Conservation (phyloP, 92 coral and sea anemone species). For the Epizoanthus ramosus region DNA sequence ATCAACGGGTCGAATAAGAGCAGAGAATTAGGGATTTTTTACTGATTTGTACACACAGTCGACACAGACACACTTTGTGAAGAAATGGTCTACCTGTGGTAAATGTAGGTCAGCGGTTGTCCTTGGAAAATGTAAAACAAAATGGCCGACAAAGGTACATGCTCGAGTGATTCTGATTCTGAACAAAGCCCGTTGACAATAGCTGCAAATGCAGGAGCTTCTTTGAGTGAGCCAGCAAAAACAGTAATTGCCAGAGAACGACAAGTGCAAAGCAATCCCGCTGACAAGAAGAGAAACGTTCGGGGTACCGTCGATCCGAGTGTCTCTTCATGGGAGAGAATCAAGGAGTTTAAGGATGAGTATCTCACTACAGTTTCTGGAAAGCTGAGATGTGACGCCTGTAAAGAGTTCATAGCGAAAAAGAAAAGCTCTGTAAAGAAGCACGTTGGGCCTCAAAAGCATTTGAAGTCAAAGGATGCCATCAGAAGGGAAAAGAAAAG, state of each 20-base stretch:
- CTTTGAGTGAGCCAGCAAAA: conserved; percentile 4
- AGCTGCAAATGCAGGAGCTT: conserved; percentile 8
- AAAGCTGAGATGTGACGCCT: conserved; percentile 42
- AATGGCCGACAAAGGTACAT: too few species aligned
- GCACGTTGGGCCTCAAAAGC: conserved; percentile 15
- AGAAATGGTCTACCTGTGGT: too few species aligned
- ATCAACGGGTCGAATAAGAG: too few species aligned
- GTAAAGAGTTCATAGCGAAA: conserved; percentile 30
- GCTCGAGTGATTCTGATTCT: too few species aligned
- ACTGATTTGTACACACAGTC: too few species aligned
- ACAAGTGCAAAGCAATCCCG: conserved; percentile 39
- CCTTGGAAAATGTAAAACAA: too few species aligned
- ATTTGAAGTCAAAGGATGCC: not conserved
- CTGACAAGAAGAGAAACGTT: conserved; percentile 37
- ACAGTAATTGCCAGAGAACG: conserved; percentile 26
- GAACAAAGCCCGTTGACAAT: conserved; percentile 6
- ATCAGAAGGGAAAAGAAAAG: conserved; percentile 8
- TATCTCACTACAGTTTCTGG: conserved; percentile 21
- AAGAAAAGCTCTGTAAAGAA: conserved; percentile 7
- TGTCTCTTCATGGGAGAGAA: conserved; percentile 15
- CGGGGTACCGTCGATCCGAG: conserved; percentile 38
- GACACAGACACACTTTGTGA: too few species aligned
- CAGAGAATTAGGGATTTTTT: too few species aligned
- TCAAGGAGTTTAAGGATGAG: conserved; percentile 47
- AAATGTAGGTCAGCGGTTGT: too few species aligned